These are phyloP conservation scores for Tiphia femorata DNA, from an alignment of 2,888 invertebrate genomes.

Conservation along the genomic window DNA sequence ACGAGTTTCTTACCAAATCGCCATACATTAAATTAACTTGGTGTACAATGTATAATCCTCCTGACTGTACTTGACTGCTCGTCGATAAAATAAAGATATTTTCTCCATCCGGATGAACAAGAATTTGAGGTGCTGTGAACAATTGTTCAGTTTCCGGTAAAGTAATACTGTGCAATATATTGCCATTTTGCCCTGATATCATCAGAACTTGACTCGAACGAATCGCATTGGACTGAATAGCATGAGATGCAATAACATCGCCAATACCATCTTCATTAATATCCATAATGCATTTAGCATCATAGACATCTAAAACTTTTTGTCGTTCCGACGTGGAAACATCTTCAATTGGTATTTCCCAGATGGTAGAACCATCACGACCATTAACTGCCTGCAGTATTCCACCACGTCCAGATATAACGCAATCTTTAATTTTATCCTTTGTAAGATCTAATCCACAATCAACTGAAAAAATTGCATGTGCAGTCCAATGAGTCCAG, in stretches of 20 bases:
- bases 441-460: conserved; percentile 79
- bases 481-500: conserved; percentile 81
- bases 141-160: conserved; percentile 78
- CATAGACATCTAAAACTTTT: conserved; percentile 72
- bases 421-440: conserved; percentile 80
- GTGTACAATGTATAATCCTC: conserved; percentile 78
- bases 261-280: conserved; percentile 78
- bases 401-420: conserved; percentile 81
- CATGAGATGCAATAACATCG: conserved; percentile 80
- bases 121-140: conserved; percentile 80
- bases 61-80: conserved; percentile 80
- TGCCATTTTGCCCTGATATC: conserved; percentile 79
- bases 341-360: conserved; percentile 72
- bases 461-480: conserved; percentile 80
- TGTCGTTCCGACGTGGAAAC: conserved; percentile 20
- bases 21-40: conserved; percentile 71
- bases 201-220: conserved; percentile 77
- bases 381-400: conserved; percentile 77
- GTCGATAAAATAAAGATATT: conserved; percentile 79
- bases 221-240: conserved; percentile 70
- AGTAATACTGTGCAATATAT: conserved; percentile 73
- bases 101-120: conserved; percentile 75
- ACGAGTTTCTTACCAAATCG: conserved; percentile 62
- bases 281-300: conserved; percentile 80
- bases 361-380: conserved; percentile 76